These are phyloP conservation scores for Diorhabda elongata DNA, from an alignment of 1,140 invertebrate species.

Conservation along the genomic window DNA sequence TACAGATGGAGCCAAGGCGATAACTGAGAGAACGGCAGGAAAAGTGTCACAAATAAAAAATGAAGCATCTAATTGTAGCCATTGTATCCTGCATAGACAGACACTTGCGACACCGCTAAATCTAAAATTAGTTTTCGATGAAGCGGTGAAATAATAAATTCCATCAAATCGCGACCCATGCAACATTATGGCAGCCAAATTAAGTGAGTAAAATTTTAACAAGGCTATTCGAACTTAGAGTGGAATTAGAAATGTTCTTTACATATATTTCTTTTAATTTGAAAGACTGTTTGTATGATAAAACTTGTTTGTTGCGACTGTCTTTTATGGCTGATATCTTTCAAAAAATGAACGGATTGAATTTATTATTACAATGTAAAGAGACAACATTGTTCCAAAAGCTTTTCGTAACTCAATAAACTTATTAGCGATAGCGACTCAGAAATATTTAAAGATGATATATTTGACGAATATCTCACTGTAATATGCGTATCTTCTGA, in stretches of 20 bases:
- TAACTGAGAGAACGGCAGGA: conserved; percentile 26
- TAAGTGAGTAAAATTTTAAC: conserved; percentile 19
- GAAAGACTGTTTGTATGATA: no score
- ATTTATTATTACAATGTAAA: no score
- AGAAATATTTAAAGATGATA: no score
- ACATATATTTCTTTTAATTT: no score
- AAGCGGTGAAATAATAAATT: conserved; percentile 23
- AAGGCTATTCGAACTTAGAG: conserved; percentile 21
- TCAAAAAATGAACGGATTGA: no score
- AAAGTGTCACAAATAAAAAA: conserved; percentile 39
- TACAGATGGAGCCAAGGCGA: conserved; percentile 46
- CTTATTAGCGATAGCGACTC: no score
- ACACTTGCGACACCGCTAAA: conserved; percentile 26
- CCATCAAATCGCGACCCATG: conserved; percentile 21
- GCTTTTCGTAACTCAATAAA: no score
- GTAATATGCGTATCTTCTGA: no score
- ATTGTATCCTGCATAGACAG: conserved; percentile 45
- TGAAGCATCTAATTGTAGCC: conserved; percentile 39
- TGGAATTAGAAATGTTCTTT: conserved; percentile 22
- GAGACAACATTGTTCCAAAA: no score
- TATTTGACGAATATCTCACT: no score
- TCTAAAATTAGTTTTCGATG: conserved; percentile 22
- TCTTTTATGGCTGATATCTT: no score
- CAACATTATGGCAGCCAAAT: conserved; percentile 19
- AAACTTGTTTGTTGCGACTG: no score